Evolutionary conservation across 2,113 vertebrate genomes (phyloP).

Genomic region (Scortum barcoo): DNA sequence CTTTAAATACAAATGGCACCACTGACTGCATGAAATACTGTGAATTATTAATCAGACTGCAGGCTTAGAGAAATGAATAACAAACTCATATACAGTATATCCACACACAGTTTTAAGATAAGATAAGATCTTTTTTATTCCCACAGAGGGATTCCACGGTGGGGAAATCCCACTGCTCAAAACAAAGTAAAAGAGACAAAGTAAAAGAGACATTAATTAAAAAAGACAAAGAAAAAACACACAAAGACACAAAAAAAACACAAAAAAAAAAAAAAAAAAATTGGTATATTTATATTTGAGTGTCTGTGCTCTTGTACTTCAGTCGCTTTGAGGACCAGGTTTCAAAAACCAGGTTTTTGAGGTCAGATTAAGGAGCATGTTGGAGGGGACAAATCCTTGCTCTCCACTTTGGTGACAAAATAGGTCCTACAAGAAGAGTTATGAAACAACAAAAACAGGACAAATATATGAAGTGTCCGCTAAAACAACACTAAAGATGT

Average conservation of each 20-base stretch:
- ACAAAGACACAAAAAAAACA: no score
- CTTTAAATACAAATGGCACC: slow-evolving; percentile 64
- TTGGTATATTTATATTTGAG: not conserved
- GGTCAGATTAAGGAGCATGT: not conserved
- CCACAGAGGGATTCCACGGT: no score
- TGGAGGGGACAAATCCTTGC: no score
- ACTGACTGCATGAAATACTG: slow-evolving; percentile 40
- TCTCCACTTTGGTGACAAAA: not conserved
- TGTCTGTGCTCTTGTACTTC: not conserved
- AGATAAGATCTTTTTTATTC: no score
- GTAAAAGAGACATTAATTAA: no score
- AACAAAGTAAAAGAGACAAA: no score
- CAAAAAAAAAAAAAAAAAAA: no score
- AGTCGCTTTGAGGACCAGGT: not conserved
- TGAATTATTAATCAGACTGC: slow-evolving; percentile 59
- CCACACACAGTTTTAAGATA: not conserved
- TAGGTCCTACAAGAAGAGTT: not conserved
- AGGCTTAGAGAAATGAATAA: slow-evolving; percentile 34
- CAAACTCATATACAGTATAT: slow-evolving; percentile 12
- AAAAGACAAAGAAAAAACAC: no score
- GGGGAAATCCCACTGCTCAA: no score
- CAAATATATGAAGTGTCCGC: not conserved
- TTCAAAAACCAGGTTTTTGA: not conserved
- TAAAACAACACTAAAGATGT: not conserved
- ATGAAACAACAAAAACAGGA: not conserved